These are phyloP conservation scores for Megamerina dolium DNA, from an alignment of 2,888 invertebrate genomes.

Conservation along the genomic window DNA sequence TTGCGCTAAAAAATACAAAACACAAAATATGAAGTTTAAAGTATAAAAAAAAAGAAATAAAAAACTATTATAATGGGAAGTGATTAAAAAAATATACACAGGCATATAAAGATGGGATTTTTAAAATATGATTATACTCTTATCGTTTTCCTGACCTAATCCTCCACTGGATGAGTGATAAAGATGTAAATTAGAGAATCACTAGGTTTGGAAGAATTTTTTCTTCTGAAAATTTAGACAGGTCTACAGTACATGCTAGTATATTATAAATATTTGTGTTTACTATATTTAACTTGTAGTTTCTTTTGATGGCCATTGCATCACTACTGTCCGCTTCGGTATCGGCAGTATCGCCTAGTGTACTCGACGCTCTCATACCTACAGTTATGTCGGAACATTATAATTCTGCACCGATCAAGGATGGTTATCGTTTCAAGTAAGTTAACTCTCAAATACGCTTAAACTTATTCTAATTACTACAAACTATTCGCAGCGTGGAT, in stretches of 20 bases:
- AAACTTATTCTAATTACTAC: slow-evolving; percentile 29
- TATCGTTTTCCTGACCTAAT: too few relatives aligned
- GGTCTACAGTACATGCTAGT: neutral
- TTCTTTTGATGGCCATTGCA: slow-evolving; percentile 30
- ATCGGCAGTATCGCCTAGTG: slow-evolving; percentile 34
- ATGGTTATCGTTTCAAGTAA: slow-evolving; percentile 45
- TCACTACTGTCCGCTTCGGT: slow-evolving; percentile 28
- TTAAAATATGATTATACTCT: too few relatives aligned
- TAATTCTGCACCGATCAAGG: slow-evolving; percentile 33
- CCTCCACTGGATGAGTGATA: too few relatives aligned
- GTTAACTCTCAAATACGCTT: slow-evolving; percentile 7
- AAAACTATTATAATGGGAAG: too few relatives aligned
- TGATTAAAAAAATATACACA: too few relatives aligned
- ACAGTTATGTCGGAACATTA: slow-evolving; percentile 36
- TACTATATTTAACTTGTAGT: slow-evolving; percentile 17
- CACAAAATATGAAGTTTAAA: too few relatives aligned
- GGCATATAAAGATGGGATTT: too few relatives aligned
- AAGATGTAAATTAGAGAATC: too few relatives aligned
- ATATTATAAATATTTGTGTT: neutral
- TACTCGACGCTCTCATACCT: slow-evolving; percentile 35
- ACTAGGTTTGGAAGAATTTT: too few relatives aligned
- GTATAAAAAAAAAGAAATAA: too few relatives aligned
- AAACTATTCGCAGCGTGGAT: slow-evolving; percentile 44
- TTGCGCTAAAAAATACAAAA: too few relatives aligned
- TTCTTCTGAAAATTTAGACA: too few relatives aligned